These are phyloP conservation scores for Pristionchus entomophagus DNA, from an alignment of 2,888 invertebrate species.

Conservation along the genomic window DNA sequence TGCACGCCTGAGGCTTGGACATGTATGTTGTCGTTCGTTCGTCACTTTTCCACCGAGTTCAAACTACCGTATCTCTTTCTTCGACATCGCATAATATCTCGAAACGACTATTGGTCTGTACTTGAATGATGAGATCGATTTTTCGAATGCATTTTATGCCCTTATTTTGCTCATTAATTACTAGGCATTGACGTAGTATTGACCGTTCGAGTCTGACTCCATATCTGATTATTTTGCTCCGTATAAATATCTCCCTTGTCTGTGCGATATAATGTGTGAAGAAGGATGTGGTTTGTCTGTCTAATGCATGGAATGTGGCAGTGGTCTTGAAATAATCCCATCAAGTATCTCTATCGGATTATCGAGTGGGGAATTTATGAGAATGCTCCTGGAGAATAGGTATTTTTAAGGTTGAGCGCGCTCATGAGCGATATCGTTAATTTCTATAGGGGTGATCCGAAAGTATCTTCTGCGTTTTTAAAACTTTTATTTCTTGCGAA, in stretches of 20 bases:
- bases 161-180: not conserved
- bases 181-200: not conserved
- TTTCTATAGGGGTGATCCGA: no score
- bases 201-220: not conserved
- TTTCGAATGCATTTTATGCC: not conserved
- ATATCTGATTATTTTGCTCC: not conserved
- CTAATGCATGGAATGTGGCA: not conserved
- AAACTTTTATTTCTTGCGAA: no score
- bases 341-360: no score
- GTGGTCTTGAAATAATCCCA: no score
- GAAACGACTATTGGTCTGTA: not conserved
- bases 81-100: not conserved
- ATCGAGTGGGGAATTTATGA: no score
- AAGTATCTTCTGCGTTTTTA: no score
- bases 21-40: not conserved
- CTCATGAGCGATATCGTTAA: no score
- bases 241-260: not conserved
- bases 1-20: not conserved
- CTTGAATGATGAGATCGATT: not conserved
- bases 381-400: no score
- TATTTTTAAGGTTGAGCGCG: no score
- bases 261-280: no score
- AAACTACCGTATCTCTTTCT: not conserved
- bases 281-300: no score
- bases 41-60: not conserved